A percentile compares a stretch with the other conserved stretches of the same genome.
These are phyloP conservation scores for Amblyjoppa fuscipennis DNA, from an alignment of 2,888 invertebrate species.

Conservation along the genomic window DNA sequence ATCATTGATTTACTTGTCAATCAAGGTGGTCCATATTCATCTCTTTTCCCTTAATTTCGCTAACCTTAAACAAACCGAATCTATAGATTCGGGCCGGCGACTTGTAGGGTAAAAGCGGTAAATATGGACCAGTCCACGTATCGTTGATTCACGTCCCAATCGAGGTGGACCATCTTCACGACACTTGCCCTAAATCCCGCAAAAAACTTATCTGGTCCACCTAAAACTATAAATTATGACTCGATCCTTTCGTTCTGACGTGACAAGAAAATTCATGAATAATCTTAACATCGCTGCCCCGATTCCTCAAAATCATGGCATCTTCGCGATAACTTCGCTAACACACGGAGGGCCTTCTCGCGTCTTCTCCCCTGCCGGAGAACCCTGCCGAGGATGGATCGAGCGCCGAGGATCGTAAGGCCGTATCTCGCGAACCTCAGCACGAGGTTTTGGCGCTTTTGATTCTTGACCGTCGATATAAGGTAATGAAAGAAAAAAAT, in stretches of 20 bases:
- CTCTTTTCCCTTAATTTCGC: no score
- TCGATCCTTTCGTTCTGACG: background rate
- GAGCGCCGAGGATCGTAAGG: conserved; percentile 1
- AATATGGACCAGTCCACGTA: no score
- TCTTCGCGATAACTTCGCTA: conserved; percentile 36
- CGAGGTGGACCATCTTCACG: no score
- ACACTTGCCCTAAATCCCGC: background rate
- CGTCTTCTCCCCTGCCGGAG: conserved; percentile 1
- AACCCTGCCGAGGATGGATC: background rate
- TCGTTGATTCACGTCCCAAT: no score
- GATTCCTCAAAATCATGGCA: background rate
- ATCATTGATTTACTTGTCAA: no score
- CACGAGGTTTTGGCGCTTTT: background rate
- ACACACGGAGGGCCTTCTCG: conserved; percentile 21
- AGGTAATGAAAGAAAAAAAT: conserved; percentile 41
- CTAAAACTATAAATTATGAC: background rate
- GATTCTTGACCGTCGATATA: background rate
- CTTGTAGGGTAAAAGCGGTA: no score
- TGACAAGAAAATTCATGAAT: background rate
- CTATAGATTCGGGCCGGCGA: background rate
- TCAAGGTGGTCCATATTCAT: no score
- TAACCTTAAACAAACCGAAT: background rate
- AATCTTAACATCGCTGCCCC: background rate
- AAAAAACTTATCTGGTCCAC: background rate
- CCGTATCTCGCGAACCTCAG: background rate